Percentiles rank a stretch among this genome's conserved stretches.
Evolutionary conservation across 2,888 invertebrate genomes (phyloP).

Genomic region (Aphelenchoides bicaudatus): DNA sequence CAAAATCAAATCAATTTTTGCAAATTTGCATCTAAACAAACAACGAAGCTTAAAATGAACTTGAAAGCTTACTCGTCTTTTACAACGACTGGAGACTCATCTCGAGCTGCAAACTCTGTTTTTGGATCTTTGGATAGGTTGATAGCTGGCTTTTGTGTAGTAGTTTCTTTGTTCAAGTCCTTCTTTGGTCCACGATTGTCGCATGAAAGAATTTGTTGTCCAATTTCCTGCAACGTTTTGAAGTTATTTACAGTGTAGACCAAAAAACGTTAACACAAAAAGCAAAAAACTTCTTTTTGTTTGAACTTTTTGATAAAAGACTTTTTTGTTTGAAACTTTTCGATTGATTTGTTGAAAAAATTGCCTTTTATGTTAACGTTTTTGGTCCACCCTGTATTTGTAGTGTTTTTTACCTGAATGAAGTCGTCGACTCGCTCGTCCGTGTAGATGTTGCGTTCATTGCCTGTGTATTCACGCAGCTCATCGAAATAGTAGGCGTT

Average conservation of each 20-base stretch:
- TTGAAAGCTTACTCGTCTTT: slow-evolving; percentile 12
- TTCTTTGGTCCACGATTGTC: no score
- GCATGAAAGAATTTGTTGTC: no score
- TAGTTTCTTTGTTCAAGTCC: neutral
- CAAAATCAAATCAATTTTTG: slow-evolving; percentile 49
- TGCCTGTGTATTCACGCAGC: slow-evolving; percentile 38
- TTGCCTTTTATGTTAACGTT: no score
- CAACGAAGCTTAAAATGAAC: slow-evolving; percentile 10
- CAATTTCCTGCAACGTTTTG: no score
- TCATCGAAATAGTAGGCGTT: slow-evolving; percentile 37
- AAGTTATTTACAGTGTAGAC: no score
- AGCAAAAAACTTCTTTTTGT: no score
- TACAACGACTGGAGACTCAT: slow-evolving; percentile 13
- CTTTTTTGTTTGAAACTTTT: no score
- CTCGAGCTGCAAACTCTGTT: slow-evolving; percentile 21
- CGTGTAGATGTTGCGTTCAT: slow-evolving; percentile 29
- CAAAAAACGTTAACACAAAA: no score
- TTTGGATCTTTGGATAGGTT: neutral
- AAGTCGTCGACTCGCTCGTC: slow-evolving; percentile 32
- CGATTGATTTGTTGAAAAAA: no score
- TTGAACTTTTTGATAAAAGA: no score
- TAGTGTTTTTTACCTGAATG: slow-evolving; percentile 29
- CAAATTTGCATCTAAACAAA: slow-evolving; percentile 23
- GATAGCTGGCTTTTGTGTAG: neutral
- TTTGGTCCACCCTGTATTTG: no score